Evolutionary conservation across 2,113 vertebrate genomes (phyloP), one percentile per base, ranked within the genome.

Genomic region (Equus przewalskii): DNA sequence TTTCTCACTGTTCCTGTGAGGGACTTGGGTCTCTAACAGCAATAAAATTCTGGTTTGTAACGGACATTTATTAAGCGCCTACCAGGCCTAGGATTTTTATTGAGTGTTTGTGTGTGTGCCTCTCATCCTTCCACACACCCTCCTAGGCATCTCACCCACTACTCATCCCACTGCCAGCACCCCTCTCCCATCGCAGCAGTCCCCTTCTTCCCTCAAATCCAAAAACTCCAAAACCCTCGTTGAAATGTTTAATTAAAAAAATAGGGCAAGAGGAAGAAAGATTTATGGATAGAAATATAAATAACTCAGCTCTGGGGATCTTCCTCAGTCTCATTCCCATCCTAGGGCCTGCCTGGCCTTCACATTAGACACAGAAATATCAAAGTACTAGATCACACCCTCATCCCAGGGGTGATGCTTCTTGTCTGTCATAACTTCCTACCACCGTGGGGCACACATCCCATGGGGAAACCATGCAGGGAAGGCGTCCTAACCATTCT

Each of bases 41-140:
- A 98, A 98, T 98, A 98, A 98, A 97, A 90, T 97, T 98, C 83
- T 97, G 82, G 75, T 96, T 96, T 97, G 90, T 96, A 82, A 97
- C 83, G 96, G 96, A 97, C 96, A 95, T 97, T 96, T 97, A 96
- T 92, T 87, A 97, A 94, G 96, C 90, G 89, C 94, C 95, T 97
- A 76, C 54, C 86, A 85, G 94, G 88, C 92, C 90, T 92, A 97
- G 97, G 92, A 69, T 97, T 96, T 87, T 96, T 97, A 82, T 95
- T 98, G 84, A 84, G 54, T 97, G 84, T 97, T 28, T 97, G 62
- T 67, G 82, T 88, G 41, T 96, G 95, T 94, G 76, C 93, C 70
- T 94, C 64, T 81, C 69, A 69, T 65, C 83, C 58, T 90, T 86
- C 69, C 95, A 96, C 62, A 96, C 30, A 92, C 65, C 80, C 44